Evolutionary conservation across 2,797 vertebrate species (phyloP).

Genomic region (Rhinatrema bivittatum): DNA sequence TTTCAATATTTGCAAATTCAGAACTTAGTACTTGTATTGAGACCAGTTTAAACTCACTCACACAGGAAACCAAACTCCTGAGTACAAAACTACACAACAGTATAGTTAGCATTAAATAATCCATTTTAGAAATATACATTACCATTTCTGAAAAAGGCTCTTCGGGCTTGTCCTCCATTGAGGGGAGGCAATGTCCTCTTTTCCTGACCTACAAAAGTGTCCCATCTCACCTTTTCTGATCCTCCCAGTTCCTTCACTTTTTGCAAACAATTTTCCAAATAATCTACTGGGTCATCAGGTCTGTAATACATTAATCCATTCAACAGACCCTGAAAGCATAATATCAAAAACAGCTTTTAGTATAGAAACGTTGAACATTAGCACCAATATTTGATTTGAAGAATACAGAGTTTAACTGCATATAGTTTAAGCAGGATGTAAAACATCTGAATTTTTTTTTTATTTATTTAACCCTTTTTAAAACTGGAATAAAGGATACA

Average conservation of each 20-base stretch:
- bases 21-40: too few species aligned
- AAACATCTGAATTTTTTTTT: too few species aligned
- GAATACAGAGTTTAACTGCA: not conserved
- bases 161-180: slow-evolving; percentile 84
- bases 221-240: slow-evolving; percentile 90
- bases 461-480: too few species aligned
- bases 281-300: slow-evolving; percentile 92
- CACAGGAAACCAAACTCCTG: too few species aligned
- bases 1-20: too few species aligned
- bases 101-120: too few species aligned
- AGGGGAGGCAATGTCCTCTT: slow-evolving; percentile 90
- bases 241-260: slow-evolving; percentile 89
- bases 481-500: too few species aligned
- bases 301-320: slow-evolving; percentile 95
- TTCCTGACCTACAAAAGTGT: slow-evolving; percentile 92
- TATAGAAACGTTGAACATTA: not conserved
- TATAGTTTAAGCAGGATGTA: too few species aligned
- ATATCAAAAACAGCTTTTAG: slow-evolving; percentile 2
- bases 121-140: too few species aligned
- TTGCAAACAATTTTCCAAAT: slow-evolving; percentile 87
- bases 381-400: not conserved
- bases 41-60: too few species aligned
- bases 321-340: slow-evolving; percentile 80
- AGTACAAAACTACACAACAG: too few species aligned
- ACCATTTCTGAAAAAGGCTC: slow-evolving; percentile 94